Conservation (phyloP, 2,888 invertebrate species). For the Cactoblastis cactorum region DNA sequence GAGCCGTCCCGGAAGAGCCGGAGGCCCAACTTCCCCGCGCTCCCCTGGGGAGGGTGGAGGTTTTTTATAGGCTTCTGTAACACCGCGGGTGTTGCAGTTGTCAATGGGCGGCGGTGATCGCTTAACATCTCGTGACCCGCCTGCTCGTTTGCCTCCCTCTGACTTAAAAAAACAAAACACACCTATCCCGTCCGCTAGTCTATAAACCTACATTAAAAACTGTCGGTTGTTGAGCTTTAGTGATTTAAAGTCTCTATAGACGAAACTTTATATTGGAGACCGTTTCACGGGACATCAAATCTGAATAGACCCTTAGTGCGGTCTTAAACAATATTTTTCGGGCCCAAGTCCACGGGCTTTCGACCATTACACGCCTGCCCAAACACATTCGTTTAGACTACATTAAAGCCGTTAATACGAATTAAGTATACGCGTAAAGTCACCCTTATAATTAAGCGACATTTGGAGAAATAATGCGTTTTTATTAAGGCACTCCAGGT, state of each 20-base stretch:
- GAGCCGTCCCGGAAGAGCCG: too few relatives aligned
- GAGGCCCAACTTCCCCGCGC: too few relatives aligned
- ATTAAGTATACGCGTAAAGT: slow-evolving; percentile 34
- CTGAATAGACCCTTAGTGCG: not conserved
- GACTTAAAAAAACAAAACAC: too few relatives aligned
- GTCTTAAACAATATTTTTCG: slow-evolving; percentile 18
- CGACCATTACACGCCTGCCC: slow-evolving; percentile 29
- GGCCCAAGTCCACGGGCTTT: slow-evolving; percentile 22
- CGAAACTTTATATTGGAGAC: not conserved
- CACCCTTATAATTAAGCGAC: slow-evolving; percentile 41
- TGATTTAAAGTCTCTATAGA: not conserved
- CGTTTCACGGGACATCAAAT: slow-evolving; percentile 7
- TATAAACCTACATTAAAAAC: too few relatives aligned
- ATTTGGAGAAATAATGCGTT: slow-evolving; percentile 38
- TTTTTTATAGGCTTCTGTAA: too few relatives aligned
- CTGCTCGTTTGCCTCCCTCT: too few relatives aligned
- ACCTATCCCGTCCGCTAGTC: too few relatives aligned
- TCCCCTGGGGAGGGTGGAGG: too few relatives aligned
- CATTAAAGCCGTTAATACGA: slow-evolving; percentile 41
- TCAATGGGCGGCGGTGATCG: too few relatives aligned
- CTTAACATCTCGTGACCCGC: too few relatives aligned
- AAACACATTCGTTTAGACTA: slow-evolving; percentile 32
- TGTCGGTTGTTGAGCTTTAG: too few relatives aligned
- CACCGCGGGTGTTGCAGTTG: too few relatives aligned
- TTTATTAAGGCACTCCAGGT: slow-evolving; percentile 45